These are phyloP conservation scores for Yponomeuta malinellus DNA, from an alignment of 2,888 invertebrate species.

Conservation along the genomic window DNA sequence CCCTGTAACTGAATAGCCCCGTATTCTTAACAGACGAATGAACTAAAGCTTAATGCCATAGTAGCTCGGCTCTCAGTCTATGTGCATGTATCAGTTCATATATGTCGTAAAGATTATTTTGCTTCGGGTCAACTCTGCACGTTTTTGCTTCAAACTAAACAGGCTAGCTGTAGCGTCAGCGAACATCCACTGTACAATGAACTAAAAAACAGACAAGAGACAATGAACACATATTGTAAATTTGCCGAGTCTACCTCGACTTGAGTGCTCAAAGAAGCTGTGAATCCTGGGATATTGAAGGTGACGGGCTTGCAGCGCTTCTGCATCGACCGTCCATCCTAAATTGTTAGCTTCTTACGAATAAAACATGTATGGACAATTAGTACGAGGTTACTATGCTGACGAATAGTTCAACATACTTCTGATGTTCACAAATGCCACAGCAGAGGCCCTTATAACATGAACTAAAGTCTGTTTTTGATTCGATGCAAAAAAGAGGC, in stretches of 20 bases:
- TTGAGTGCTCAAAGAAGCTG: neutral
- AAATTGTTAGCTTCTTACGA: neutral
- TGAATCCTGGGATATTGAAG: neutral
- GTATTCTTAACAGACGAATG: neutral
- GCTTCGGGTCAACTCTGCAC: neutral
- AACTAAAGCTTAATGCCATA: neutral
- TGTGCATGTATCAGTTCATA: neutral
- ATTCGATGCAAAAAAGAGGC: too few species aligned
- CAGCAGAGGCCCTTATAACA: neutral
- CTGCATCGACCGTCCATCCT: neutral
- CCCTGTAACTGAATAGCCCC: neutral
- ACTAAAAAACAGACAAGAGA: neutral
- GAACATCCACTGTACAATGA: neutral
- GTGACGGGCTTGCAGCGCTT: neutral
- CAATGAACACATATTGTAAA: neutral
- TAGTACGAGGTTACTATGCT: neutral
- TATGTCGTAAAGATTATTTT: neutral
- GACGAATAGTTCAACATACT: neutral
- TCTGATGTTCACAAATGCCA: neutral
- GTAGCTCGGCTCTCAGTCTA: neutral
- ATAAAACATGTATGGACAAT: neutral
- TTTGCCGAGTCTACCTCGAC: neutral
- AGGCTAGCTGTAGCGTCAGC: neutral
- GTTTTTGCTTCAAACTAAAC: neutral
- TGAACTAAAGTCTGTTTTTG: neutral